Conservation (phyloP, 2,888 invertebrate species). For the Lithosia quadra region DNA sequence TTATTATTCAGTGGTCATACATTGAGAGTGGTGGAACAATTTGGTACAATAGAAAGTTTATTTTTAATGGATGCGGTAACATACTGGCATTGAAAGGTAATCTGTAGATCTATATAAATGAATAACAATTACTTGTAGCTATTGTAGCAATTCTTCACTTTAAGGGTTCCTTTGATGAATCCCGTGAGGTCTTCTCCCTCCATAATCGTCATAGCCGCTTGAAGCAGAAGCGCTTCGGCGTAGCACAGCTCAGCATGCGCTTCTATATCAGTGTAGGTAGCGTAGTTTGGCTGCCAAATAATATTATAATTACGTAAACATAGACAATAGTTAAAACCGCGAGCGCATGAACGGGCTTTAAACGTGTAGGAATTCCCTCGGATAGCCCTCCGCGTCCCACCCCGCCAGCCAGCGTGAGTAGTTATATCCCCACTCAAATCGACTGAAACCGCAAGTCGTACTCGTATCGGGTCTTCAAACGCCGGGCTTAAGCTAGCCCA, state of each 20-base stretch:
- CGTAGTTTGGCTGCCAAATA: constrained; percentile 89
- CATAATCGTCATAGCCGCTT: constrained; percentile 96
- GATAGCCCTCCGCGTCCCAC: no score
- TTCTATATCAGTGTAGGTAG: constrained; percentile 92
- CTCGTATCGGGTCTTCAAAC: no score
- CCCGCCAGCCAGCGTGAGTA: no score
- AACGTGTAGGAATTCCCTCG: no score
- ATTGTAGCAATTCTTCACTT: constrained; percentile 96
- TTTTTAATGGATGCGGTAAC: neutral
- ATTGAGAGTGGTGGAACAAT: neutral
- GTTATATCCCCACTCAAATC: no score
- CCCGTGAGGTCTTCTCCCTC: constrained; percentile 97
- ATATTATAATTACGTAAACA: constrained; percentile 4
- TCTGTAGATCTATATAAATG: neutral
- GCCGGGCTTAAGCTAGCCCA: no score
- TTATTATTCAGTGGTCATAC: neutral
- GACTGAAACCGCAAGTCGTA: no score
- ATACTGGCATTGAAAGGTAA: neutral
- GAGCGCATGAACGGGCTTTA: neutral
- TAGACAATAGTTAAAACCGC: no score
- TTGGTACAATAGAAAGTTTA: neutral
- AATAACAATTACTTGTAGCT: constrained; percentile 93
- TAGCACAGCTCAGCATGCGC: constrained; percentile 98
- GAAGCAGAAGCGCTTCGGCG: constrained; percentile 95
- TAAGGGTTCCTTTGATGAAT: constrained; percentile 96